A percentile compares a stretch with the other conserved stretches of the same genome.
phyloP scores from a whole-genome alignment of 2,888 invertebrate species.

The Caenorhabditis sp. region DNA sequence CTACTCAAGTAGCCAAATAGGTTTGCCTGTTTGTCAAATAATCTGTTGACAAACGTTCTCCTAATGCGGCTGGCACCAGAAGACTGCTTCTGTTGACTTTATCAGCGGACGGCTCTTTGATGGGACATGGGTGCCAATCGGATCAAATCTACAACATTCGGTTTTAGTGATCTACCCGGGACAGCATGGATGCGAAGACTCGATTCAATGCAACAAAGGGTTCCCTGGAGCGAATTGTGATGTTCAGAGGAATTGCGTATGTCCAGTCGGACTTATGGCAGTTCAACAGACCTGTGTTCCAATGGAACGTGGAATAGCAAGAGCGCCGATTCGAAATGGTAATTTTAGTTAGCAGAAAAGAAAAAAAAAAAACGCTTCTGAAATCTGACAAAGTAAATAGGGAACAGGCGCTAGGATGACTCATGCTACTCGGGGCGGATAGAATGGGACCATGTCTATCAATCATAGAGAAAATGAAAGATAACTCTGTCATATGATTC shows the following conservation, averaged over 20 bases:
- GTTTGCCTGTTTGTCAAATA: constrained; percentile 54
- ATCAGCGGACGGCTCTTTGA: constrained; percentile 14
- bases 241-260: constrained; percentile 73
- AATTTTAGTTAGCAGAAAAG: background rate
- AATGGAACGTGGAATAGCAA: constrained; percentile 14
- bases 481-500: constrained; percentile 60
- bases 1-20: constrained; percentile 59
- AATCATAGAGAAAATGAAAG: constrained; percentile 53
- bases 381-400: constrained; percentile 5
- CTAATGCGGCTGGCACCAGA: constrained; percentile 40
- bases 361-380: no score
- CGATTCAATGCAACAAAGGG: constrained; percentile 77
- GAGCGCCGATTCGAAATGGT: constrained; percentile 37
- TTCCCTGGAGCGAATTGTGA: constrained; percentile 79
- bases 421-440: constrained; percentile 31
- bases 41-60: constrained; percentile 43
- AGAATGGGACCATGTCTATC: constrained; percentile 45
- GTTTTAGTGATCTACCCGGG: constrained; percentile 79
- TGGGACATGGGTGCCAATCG: background rate
- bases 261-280: constrained; percentile 77
- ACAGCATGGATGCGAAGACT: constrained; percentile 78
- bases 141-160: background rate
- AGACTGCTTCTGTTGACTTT: constrained; percentile 41
- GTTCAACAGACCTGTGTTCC: constrained; percentile 74
- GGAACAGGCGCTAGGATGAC: constrained; percentile 49